A percentile compares a stretch with the other conserved stretches of the same genome.
Conservation (phyloP, 2,888 invertebrate species). For the Synanthedon tipuliformis region DNA sequence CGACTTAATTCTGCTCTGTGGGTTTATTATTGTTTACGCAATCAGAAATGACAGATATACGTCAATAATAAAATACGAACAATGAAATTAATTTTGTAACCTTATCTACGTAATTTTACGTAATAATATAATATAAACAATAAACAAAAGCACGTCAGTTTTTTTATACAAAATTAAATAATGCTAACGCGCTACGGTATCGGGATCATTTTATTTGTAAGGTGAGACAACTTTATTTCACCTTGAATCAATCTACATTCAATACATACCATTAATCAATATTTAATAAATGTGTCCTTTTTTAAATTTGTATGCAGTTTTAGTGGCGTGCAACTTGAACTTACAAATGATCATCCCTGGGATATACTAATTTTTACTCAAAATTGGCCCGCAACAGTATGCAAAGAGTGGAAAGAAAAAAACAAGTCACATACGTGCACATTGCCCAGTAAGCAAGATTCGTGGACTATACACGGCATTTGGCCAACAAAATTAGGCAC, state of each 20-base stretch:
- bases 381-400: constrained; percentile 81
- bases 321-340: constrained; percentile 9
- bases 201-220: not conserved
- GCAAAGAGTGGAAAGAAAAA: constrained; percentile 76
- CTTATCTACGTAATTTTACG: not conserved
- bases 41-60: no score
- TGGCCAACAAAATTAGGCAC: constrained; percentile 82
- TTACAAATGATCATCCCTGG: constrained; percentile 59
- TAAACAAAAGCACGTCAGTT: no score
- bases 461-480: constrained; percentile 86
- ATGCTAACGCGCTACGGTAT: not conserved
- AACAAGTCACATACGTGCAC: constrained; percentile 71
- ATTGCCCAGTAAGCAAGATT: constrained; percentile 69
- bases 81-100: no score
- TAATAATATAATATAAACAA: not conserved
- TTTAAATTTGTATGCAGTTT: constrained; percentile 11
- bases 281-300: no score
- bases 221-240: not conserved
- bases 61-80: no score
- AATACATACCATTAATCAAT: no score
- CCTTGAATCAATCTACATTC: not conserved
- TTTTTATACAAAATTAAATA: not conserved
- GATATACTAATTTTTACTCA: constrained; percentile 85
- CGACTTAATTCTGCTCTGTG: no score
- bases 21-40: no score